phyloP scores from a whole-genome alignment of 2,888 invertebrate genomes.

The Cerceris ruficornis region DNA sequence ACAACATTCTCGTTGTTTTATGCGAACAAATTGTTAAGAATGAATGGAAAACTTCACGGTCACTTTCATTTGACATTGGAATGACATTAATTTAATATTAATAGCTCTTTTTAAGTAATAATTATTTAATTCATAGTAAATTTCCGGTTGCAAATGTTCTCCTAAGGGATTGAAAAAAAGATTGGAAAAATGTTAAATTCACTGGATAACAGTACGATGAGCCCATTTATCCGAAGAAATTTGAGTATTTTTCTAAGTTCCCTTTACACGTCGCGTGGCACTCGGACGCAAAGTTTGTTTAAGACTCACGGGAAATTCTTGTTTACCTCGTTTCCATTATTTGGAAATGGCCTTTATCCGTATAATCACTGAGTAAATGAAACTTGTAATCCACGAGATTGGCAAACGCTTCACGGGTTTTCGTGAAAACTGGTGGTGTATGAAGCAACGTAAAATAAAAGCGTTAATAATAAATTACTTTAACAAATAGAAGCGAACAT shows the following conservation, averaged over 20 bases:
- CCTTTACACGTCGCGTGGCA: background rate
- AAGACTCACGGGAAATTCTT: background rate
- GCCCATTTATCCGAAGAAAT: background rate
- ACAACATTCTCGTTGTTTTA: no score
- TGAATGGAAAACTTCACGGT: no score
- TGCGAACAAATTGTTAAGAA: no score
- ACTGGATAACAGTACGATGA: no score
- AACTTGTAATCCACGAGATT: background rate
- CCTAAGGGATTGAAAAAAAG: no score
- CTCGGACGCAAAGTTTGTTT: background rate
- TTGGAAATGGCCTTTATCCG: background rate
- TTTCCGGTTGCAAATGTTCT: no score
- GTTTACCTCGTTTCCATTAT: background rate
- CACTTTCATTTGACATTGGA: no score
- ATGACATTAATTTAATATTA: no score
- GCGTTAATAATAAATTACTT: background rate
- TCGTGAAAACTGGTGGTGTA: background rate
- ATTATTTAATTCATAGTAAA: no score
- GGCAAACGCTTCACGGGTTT: background rate
- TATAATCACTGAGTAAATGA: conserved; percentile 1
- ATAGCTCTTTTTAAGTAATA: no score
- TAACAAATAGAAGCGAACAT: background rate
- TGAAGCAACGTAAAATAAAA: background rate
- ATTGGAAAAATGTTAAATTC: no score
- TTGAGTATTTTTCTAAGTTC: background rate